Evolutionary conservation across 2,797 vertebrate species (phyloP).

Genomic region (Tapirus indicus): DNA sequence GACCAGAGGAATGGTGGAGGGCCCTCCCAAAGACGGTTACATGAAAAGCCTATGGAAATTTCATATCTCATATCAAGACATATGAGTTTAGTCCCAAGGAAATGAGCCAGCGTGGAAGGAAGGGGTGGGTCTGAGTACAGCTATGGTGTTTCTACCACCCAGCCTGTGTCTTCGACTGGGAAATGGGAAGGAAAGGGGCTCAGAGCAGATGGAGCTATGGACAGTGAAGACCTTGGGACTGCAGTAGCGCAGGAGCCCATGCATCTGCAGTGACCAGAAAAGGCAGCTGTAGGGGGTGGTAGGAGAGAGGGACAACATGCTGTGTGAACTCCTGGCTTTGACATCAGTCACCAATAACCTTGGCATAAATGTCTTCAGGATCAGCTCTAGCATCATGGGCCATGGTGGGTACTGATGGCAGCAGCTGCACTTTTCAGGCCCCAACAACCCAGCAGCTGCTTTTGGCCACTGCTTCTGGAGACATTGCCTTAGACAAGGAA

Average conservation of each 20-base stretch:
- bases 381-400: neutral
- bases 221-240: neutral
- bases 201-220: neutral
- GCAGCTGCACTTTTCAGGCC: neutral
- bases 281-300: no score
- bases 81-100: neutral
- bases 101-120: neutral
- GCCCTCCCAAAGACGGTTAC: neutral
- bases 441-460: neutral
- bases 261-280: neutral
- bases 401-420: neutral
- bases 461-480: neutral
- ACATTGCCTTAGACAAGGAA: neutral
- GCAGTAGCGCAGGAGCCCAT: fast-evolving
- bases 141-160: no score
- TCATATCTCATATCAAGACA: neutral
- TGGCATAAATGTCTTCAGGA: neutral
- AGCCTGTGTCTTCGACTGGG: neutral
- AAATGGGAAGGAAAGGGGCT: neutral
- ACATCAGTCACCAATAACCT: neutral
- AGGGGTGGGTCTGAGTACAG: neutral
- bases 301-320: neutral
- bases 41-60: neutral
- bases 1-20: neutral
- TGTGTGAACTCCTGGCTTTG: neutral